These are phyloP conservation scores for Archilochus colubris DNA, from an alignment of 2,113 vertebrate genomes.

Conservation along the genomic window DNA sequence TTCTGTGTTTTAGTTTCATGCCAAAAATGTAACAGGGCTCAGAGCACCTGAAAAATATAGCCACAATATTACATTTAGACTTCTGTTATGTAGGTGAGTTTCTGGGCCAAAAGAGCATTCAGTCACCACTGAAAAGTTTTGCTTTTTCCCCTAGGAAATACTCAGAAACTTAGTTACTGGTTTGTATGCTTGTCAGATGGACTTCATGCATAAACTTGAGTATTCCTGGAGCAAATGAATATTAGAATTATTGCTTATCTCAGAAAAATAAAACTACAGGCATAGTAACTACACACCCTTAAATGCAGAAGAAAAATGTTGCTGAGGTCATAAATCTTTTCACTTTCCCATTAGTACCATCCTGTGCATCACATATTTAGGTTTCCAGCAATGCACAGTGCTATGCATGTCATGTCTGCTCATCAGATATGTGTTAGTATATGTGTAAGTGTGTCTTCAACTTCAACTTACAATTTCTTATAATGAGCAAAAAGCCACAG, in stretches of 20 bases:
- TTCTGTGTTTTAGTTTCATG: not conserved
- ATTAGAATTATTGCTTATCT: not conserved
- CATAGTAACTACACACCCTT: not conserved
- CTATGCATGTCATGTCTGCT: not conserved
- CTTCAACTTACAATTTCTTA: not conserved
- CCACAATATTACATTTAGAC: not conserved
- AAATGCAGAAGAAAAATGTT: not conserved
- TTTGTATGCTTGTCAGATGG: not conserved
- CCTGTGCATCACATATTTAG: not conserved
- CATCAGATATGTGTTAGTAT: no score
- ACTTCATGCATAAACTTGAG: not conserved
- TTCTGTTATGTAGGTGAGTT: not conserved
- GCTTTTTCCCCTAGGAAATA: not conserved
- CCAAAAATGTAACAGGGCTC: not conserved
- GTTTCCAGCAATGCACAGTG: not conserved
- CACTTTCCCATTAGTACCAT: not conserved
- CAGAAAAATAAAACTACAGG: not conserved
- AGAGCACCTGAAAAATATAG: not conserved
- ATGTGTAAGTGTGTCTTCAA: not conserved
- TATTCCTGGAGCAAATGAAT: not conserved
- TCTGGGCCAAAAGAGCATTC: not conserved
- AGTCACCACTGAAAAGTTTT: not conserved
- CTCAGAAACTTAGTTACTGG: not conserved
- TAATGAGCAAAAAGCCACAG: not conserved
- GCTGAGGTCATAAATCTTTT: not conserved